Evolutionary conservation across 2,888 invertebrate genomes (phyloP).

Genomic region (Tinea trinotella): DNA sequence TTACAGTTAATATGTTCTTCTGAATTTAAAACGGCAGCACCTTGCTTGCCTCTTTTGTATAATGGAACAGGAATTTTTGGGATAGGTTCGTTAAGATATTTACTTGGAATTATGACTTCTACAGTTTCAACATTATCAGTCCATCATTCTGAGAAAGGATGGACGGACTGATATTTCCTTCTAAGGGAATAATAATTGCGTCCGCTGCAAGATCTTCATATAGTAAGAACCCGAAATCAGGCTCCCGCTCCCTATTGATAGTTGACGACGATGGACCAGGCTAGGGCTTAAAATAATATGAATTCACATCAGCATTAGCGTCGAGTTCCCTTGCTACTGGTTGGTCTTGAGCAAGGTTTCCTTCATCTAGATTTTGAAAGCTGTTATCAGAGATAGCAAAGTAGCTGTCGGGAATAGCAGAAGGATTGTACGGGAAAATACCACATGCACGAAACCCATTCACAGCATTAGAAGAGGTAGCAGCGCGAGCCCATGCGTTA

Average conservation of each 20-base stretch:
- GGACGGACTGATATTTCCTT: too few relatives aligned
- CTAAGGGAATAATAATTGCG: too few relatives aligned
- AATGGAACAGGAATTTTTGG: not conserved
- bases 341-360: conserved; percentile 22
- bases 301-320: too few relatives aligned
- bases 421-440: conserved; percentile 17
- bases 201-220: too few relatives aligned
- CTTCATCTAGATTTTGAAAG: conserved; percentile 20
- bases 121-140: too few relatives aligned
- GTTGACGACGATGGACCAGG: too few relatives aligned
- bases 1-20: not conserved
- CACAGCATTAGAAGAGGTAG: conserved; percentile 19
- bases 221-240: too few relatives aligned
- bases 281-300: too few relatives aligned
- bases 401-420: not conserved
- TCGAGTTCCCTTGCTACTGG: too few relatives aligned
- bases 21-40: not conserved
- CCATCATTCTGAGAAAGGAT: too few relatives aligned
- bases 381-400: conserved; percentile 4
- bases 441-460: conserved; percentile 16
- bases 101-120: not conserved
- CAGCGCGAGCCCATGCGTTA: conserved; percentile 18
- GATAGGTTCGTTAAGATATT: not conserved
- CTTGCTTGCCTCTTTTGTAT: not conserved
- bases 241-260: too few relatives aligned